Evolutionary conservation across 2,797 vertebrate species (phyloP).

Genomic region (Tapirus indicus): DNA sequence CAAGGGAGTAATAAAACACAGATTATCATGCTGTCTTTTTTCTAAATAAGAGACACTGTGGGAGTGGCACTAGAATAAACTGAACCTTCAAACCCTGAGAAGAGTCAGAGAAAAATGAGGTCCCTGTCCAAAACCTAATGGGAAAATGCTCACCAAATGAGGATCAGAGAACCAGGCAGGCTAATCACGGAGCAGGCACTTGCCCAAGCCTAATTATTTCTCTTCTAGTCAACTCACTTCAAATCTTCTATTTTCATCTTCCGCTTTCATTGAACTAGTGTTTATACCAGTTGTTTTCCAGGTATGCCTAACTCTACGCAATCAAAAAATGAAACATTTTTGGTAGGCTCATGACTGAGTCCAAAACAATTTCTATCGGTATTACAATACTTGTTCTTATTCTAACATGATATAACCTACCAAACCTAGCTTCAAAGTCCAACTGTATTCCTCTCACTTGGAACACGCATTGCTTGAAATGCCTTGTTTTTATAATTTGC

Average conservation of each 20-base stretch:
- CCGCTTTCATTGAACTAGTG: neutral
- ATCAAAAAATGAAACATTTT: neutral
- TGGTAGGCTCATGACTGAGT: neutral
- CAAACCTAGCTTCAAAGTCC: neutral
- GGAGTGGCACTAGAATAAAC: neutral
- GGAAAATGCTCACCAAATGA: neutral
- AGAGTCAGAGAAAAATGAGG: neutral
- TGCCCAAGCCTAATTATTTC: neutral
- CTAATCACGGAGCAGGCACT: neutral
- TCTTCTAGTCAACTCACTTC: neutral
- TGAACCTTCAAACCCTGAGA: constrained; percentile 39
- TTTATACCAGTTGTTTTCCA: neutral
- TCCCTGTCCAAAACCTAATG: neutral
- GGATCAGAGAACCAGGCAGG: neutral
- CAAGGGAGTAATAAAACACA: constrained; percentile 49
- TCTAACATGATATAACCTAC: neutral
- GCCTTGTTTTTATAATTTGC: neutral
- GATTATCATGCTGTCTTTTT: neutral
- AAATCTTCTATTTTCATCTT: neutral
- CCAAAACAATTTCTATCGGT: neutral
- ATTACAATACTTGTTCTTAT: neutral
- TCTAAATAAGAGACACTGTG: constrained; percentile 40
- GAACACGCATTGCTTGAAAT: neutral
- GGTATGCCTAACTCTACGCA: neutral
- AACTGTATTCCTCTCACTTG: neutral